Conservation (phyloP, 2,888 invertebrate species). For the Pyrocoelia pectoralis region DNA sequence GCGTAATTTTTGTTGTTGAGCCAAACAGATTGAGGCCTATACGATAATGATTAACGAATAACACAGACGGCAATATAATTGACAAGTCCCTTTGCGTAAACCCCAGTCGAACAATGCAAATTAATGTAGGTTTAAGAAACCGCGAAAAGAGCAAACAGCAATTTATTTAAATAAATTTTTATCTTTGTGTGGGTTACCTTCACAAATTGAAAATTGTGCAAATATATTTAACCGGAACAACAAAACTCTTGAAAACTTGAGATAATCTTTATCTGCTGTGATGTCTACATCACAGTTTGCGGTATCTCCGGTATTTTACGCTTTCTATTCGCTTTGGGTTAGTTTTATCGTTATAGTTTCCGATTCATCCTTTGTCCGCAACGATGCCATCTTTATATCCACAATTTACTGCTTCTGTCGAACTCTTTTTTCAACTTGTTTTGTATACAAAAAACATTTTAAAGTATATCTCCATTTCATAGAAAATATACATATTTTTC, state of each 20-base stretch:
- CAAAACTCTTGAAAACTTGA: constrained; percentile 30
- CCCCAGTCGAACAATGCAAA: no score
- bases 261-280: constrained; percentile 56
- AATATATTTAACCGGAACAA: constrained; percentile 11
- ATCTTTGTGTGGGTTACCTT: no score
- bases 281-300: constrained; percentile 48
- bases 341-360: constrained; percentile 58
- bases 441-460: constrained; percentile 27
- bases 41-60: no score
- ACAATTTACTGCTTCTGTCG: constrained; percentile 27
- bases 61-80: no score
- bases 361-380: constrained; percentile 54
- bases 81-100: no score
- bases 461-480: background rate
- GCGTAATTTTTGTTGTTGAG: no score
- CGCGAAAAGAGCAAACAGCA: background rate
- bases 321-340: constrained; percentile 54
- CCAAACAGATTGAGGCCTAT: no score
- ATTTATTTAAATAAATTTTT: no score
- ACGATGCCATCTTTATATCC: constrained; percentile 42
- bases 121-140: no score
- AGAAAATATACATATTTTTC: background rate
- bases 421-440: constrained; percentile 32
- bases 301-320: constrained; percentile 51
- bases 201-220: constrained; percentile 14